Evolutionary conservation across 2,113 vertebrate genomes (phyloP), one percentile per base, ranked within the genome.

Genomic region (Theristicus caerulescens): DNA sequence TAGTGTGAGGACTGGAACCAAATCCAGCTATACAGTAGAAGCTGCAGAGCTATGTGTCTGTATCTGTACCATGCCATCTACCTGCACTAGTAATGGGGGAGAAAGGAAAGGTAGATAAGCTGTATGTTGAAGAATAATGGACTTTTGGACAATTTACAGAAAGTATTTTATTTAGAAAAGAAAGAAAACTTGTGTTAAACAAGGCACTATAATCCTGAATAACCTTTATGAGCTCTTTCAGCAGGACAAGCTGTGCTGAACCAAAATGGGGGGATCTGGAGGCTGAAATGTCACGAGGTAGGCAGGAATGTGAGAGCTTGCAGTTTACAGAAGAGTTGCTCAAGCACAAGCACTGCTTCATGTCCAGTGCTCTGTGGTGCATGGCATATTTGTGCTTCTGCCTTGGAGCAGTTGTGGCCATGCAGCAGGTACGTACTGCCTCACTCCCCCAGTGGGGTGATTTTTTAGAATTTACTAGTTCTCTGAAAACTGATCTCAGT

Each of bases 401-500:
- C 51, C 31, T 67, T 0, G 3, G n/a, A 55, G 77, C 11, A 40
- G 32, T 11, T 42, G 20, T 11, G 24, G 38, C 18, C 6, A 1
- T 29, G 44, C 5, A n/a, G 18, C 65, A 61, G 32, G 18, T 13
- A 12, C 0, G 2, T 18, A 6, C 19, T 21, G 38, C 34, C 61
- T 74, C 2, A 4, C 7, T 73, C 3, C 14, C 22, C 11, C 0
- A 3, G 1, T 12, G 5, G 36, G 1, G 1, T 13, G 42, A 24
- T n/a, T 55, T 78, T 79, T 67, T n/a, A 27, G 47, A 64, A 34
- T 72, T 44, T 47, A 16, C n/a, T 15, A 6, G 7, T n/a, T 58
- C 11, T 71, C 34, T 73, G 54, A 40, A 69, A 54, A 15, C 1
- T 44, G 44, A 42, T 70, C 51, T 71, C 51, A 29, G 36, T n/a